phyloP scores from a whole-genome alignment of 2,888 invertebrate genomes.

The Ceriagrion tenellum region DNA sequence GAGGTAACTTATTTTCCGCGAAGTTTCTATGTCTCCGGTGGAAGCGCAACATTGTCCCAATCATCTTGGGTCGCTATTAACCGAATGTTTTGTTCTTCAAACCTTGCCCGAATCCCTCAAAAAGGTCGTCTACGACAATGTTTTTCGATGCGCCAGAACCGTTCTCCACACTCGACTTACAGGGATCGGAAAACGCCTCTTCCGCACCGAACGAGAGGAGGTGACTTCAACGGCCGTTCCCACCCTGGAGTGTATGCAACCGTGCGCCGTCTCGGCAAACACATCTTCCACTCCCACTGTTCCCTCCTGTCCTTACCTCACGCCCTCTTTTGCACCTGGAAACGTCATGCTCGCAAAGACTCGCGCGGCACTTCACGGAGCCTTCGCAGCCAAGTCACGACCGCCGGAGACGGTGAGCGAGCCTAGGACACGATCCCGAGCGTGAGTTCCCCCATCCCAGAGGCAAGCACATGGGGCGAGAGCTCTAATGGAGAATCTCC shows the following conservation, averaged over 20 bases:
- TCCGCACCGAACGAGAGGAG: not conserved
- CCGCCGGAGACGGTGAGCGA: not conserved
- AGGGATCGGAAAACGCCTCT: too few species aligned
- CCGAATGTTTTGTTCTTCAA: not conserved
- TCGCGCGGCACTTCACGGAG: not conserved
- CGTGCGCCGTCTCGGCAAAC: too few species aligned
- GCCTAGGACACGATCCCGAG: slow-evolving; percentile 21
- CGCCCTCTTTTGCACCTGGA: slow-evolving; percentile 41
- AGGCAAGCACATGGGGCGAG: not conserved
- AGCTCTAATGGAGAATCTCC: not conserved
- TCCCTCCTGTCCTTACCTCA: slow-evolving; percentile 19
- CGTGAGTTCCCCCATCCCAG: not conserved
- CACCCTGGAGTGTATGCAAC: too few species aligned
- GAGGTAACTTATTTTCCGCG: not conserved
- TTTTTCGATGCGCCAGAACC: not conserved
- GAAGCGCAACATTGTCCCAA: not conserved
- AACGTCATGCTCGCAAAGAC: slow-evolving; percentile 35
- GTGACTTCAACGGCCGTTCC: not conserved
- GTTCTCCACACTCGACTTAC: too few species aligned
- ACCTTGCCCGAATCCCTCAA: not conserved
- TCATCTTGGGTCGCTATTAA: not conserved
- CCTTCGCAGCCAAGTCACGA: not conserved
- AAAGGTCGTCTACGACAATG: not conserved
- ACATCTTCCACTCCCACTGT: not conserved
- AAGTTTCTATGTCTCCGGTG: not conserved